These are phyloP conservation scores for Ceryle rudis DNA, from an alignment of 2,797 vertebrate genomes.

Conservation along the genomic window DNA sequence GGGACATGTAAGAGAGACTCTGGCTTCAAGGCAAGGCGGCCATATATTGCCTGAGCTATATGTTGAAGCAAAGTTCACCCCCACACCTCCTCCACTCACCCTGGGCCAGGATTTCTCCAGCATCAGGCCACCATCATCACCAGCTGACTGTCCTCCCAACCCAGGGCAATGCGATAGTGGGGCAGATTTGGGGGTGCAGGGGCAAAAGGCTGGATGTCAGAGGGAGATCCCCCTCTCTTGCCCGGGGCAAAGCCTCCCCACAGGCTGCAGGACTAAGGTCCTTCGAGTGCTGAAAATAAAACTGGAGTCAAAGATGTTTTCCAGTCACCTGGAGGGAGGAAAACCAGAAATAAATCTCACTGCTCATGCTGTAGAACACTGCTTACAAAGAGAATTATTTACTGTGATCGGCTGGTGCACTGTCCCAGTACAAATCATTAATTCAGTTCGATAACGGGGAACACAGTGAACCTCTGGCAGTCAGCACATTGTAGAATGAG, in stretches of 20 bases:
- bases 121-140: fast-evolving
- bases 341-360: not conserved
- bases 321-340: not conserved
- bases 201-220: not conserved
- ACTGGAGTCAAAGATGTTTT: not conserved
- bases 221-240: not conserved
- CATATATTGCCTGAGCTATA: too few species aligned
- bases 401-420: not conserved
- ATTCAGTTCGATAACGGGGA: not conserved
- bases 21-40: too few species aligned
- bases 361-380: not conserved
- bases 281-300: not conserved
- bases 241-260: not conserved
- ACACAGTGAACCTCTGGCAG: not conserved
- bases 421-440: not conserved
- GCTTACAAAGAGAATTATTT: conserved; percentile 23
- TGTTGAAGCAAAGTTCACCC: too few species aligned
- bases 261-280: not conserved
- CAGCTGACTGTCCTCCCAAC: not conserved
- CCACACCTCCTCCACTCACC: not conserved
- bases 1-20: not conserved
- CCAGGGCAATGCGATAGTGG: fast-evolving
- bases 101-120: not conserved
- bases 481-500: not conserved
- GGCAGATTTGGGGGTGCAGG: not conserved